Evolutionary conservation across 2,797 vertebrate species (phyloP).

Genomic region (Sebastes vulpes): DNA sequence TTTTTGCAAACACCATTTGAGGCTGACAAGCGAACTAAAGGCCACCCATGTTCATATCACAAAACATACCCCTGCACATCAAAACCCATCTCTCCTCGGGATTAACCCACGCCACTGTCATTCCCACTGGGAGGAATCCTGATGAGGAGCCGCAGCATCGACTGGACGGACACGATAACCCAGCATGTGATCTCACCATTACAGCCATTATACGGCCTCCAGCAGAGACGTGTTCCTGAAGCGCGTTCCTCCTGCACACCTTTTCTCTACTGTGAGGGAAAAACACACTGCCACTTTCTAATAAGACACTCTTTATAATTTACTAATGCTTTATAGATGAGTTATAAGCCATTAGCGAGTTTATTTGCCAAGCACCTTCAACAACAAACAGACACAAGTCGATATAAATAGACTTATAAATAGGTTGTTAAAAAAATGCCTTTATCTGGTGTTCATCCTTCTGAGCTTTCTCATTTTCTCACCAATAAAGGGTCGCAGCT

Average conservation of each 20-base stretch:
- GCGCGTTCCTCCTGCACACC: conserved; percentile 1
- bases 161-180: conserved; percentile 57
- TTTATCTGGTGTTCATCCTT: background rate
- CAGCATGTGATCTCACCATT: conserved; percentile 37
- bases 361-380: background rate
- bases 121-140: conserved; percentile 53
- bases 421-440: background rate
- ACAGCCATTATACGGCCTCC: conserved; percentile 42
- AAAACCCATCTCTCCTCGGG: conserved; percentile 49
- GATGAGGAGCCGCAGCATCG: conserved; percentile 34
- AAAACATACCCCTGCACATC: conserved; percentile 51
- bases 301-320: background rate
- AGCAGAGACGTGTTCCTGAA: conserved; percentile 3
- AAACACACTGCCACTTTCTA: background rate
- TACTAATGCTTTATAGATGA: background rate
- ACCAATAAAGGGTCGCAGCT: background rate
- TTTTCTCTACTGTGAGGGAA: background rate
- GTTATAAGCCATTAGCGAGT: background rate
- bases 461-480: background rate
- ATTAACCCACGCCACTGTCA: conserved; percentile 42
- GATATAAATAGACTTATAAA: background rate
- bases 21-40: conserved; percentile 40
- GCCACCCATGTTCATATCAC: conserved; percentile 26
- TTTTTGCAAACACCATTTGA: conserved; percentile 47
- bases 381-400: background rate